phyloP scores from a whole-genome alignment of 1,140 invertebrate species.

The Piezodorus guildinii region DNA sequence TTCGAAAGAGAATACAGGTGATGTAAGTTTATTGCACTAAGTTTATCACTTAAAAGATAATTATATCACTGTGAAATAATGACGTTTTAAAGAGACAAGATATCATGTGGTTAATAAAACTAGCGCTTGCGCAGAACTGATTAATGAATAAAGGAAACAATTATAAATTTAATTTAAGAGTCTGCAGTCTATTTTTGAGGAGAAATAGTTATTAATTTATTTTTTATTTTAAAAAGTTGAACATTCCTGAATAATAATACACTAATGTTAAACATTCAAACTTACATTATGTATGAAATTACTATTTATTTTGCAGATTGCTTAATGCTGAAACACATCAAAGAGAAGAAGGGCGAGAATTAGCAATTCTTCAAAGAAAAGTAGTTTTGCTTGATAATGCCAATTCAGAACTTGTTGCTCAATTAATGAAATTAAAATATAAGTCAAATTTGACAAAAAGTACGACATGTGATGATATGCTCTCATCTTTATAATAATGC shows the following conservation, averaged over 20 bases:
- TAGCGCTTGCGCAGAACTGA: no score
- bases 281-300: no score
- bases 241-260: neutral
- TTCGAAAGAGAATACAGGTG: no score
- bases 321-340: constrained; percentile 30
- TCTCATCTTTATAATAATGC: constrained; percentile 17
- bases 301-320: constrained; percentile 25
- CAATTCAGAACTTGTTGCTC: constrained; percentile 32
- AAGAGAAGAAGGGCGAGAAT: constrained; percentile 31
- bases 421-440: constrained; percentile 31
- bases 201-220: neutral
- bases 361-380: constrained; percentile 31
- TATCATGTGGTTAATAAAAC: no score
- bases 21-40: no score
- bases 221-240: neutral
- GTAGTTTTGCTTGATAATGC: constrained; percentile 31
- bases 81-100: no score
- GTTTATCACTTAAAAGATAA: no score
- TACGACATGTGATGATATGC: constrained; percentile 28
- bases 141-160: no score
- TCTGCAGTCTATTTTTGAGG: no score
- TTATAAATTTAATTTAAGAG: no score
- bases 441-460: constrained; percentile 28
- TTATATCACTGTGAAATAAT: no score
- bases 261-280: no score